Evolutionary conservation across 1,140 invertebrate genomes (phyloP).

Genomic region (Zaprionus ghesquierei): DNA sequence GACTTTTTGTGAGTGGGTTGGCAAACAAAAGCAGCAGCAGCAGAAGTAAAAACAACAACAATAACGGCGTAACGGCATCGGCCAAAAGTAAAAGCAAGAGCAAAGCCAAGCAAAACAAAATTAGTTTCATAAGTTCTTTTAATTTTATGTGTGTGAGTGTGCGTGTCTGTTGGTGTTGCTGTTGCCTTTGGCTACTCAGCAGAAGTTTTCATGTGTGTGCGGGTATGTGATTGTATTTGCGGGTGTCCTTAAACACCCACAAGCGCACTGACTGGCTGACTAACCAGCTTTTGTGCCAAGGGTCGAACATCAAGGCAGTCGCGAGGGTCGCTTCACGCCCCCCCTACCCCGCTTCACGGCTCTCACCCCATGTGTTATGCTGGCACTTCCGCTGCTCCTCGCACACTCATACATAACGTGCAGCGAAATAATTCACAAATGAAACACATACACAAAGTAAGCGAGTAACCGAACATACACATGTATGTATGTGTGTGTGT

Average conservation of each 20-base stretch:
- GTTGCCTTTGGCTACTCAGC: slow-evolving; percentile 7
- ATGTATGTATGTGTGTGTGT: not conserved
- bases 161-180: not conserved
- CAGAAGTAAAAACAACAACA: slow-evolving; percentile 15
- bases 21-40: slow-evolving; percentile 45
- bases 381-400: slow-evolving; percentile 61
- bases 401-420: slow-evolving; percentile 6
- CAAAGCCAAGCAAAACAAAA: slow-evolving; percentile 79
- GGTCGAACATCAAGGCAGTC: slow-evolving; percentile 68
- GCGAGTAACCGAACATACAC: not conserved
- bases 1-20: slow-evolving; percentile 60
- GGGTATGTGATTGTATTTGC: slow-evolving; percentile 17
- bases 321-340: slow-evolving; percentile 58
- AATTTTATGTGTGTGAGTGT: slow-evolving; percentile 60
- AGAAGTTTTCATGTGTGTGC: not conserved
- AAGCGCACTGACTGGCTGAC: slow-evolving; percentile 54
- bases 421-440: slow-evolving; percentile 67
- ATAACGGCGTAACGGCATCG: slow-evolving; percentile 39
- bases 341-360: not conserved
- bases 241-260: slow-evolving; percentile 47
- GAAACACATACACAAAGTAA: slow-evolving; percentile 48
- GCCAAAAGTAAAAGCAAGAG: slow-evolving; percentile 72
- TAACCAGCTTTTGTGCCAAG: slow-evolving; percentile 78
- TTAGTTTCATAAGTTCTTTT: slow-evolving; percentile 81
- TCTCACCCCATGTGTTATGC: slow-evolving; percentile 47